phyloP scores from a whole-genome alignment of 2,888 invertebrate species.

The Pterostichus madidus region DNA sequence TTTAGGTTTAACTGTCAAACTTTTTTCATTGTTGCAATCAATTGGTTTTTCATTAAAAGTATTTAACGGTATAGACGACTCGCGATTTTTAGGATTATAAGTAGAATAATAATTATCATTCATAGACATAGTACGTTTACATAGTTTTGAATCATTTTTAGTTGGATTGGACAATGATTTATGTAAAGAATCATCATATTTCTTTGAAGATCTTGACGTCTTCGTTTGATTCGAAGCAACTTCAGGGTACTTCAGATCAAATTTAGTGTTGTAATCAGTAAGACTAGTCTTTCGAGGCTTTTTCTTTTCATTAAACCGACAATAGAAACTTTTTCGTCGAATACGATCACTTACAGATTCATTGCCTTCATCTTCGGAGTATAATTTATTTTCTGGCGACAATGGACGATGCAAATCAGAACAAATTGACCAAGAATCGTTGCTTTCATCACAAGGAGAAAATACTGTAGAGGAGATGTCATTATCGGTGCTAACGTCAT shows the following conservation, averaged over 20 bases:
- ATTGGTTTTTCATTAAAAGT: background rate
- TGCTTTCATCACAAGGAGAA: slow-evolving; percentile 83
- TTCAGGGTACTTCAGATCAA: slow-evolving; percentile 72
- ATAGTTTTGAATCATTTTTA: slow-evolving; percentile 39
- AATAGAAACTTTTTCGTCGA: slow-evolving; percentile 92
- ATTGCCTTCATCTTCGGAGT: slow-evolving; percentile 77
- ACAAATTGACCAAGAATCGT: slow-evolving; percentile 85
- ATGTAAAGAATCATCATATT: slow-evolving; percentile 17
- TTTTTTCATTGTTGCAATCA: slow-evolving; percentile 29
- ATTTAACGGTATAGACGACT: slow-evolving; percentile 13
- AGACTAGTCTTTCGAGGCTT: slow-evolving; percentile 84
- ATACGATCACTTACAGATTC: slow-evolving; percentile 91
- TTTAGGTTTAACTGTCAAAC: slow-evolving; percentile 19
- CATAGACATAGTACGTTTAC: slow-evolving; percentile 38
- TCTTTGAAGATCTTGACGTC: slow-evolving; percentile 17
- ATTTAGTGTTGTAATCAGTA: slow-evolving; percentile 76
- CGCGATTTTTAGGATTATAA: slow-evolving; percentile 39
- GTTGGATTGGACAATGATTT: slow-evolving; percentile 22
- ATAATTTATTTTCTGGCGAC: slow-evolving; percentile 76
- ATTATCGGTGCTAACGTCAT: slow-evolving; percentile 79
- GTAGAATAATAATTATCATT: slow-evolving; percentile 45
- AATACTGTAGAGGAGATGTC: slow-evolving; percentile 76
- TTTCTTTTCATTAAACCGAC: slow-evolving; percentile 92
- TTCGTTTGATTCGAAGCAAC: slow-evolving; percentile 4
- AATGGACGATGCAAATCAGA: slow-evolving; percentile 78